phyloP scores from a whole-genome alignment of 1,140 invertebrate species.

The Apis cerana region DNA sequence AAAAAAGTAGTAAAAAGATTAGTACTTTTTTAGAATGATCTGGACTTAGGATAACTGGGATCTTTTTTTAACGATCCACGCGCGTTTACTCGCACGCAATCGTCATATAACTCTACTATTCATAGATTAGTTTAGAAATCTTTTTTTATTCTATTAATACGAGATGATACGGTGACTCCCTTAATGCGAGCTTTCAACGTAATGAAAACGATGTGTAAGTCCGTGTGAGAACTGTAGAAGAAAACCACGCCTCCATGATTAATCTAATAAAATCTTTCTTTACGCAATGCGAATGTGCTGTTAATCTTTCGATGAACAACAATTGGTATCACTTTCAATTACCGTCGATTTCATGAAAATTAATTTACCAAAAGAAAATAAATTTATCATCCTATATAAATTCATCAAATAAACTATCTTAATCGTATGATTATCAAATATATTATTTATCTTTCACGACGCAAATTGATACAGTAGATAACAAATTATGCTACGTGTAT shows the following conservation, averaged over 20 bases:
- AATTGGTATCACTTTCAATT: background rate
- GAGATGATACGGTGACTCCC: background rate
- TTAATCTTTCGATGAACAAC: background rate
- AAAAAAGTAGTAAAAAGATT: background rate
- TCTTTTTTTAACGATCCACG: background rate
- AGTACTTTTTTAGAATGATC: background rate
- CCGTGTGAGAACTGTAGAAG: constrained; percentile 6
- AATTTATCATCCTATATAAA: background rate
- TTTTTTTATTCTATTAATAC: constrained; percentile 26
- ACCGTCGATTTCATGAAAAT: background rate
- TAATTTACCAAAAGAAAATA: background rate
- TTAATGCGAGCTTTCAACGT: constrained; percentile 13
- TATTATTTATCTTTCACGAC: background rate
- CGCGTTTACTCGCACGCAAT: background rate
- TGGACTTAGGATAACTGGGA: background rate
- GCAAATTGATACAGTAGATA: background rate
- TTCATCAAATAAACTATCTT: background rate
- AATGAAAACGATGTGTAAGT: constrained; percentile 23
- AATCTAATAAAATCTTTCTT: constrained; percentile 39
- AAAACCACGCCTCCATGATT: constrained; percentile 17
- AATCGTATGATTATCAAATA: background rate
- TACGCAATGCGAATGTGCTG: constrained; percentile 19
- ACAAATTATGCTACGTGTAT: background rate
- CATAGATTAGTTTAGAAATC: background rate
- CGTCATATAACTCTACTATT: background rate